These are phyloP conservation scores for Heliconius ismenius DNA, from an alignment of 2,888 invertebrate genomes.

Conservation along the genomic window DNA sequence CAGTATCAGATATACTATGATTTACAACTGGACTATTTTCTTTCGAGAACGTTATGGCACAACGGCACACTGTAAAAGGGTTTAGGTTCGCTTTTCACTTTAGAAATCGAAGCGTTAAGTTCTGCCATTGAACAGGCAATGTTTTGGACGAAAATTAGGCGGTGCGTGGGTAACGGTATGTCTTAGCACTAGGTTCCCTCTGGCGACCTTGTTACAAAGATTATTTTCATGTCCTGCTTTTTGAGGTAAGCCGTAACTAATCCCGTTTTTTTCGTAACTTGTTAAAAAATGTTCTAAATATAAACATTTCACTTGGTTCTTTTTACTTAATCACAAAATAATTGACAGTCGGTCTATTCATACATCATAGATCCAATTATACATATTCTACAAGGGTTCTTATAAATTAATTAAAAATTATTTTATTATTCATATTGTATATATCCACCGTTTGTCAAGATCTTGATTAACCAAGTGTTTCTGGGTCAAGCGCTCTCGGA, in stretches of 20 bases:
- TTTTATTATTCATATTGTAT: constrained; percentile 6
- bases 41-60: neutral
- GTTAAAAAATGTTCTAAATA: no score
- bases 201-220: no score
- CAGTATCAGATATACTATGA: neutral
- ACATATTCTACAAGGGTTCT: neutral
- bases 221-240: no score
- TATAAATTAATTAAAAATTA: neutral
- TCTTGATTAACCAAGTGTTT: constrained; percentile 37
- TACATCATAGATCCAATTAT: neutral
- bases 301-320: no score
- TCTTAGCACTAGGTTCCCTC: no score
- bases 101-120: neutral
- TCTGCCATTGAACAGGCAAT: no score
- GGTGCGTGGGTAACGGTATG: no score
- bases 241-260: no score
- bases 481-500: constrained; percentile 38
- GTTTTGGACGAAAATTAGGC: no score
- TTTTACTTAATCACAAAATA: neutral
- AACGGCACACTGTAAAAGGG: neutral
- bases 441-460: constrained; percentile 20
- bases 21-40: neutral
- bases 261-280: no score
- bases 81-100: neutral
- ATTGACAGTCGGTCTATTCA: neutral